A percentile compares a stretch with the other conserved stretches of the same genome.
phyloP scores from a whole-genome alignment of 2,888 invertebrate genomes.

The Eurois occulta region DNA sequence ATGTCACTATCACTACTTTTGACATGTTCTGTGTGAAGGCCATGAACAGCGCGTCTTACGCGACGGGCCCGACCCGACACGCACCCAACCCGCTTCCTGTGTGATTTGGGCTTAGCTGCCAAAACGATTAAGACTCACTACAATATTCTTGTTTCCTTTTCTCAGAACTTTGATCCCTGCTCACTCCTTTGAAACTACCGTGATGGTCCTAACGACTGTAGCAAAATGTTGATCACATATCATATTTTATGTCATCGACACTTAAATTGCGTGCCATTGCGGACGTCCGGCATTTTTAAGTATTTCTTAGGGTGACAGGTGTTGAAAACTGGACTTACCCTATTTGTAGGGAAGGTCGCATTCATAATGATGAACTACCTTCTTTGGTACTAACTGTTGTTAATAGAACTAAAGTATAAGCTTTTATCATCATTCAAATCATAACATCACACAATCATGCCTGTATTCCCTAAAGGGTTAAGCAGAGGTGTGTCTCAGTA shows the following conservation, averaged over 20 bases:
- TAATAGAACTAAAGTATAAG: neutral
- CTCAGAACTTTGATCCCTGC: neutral
- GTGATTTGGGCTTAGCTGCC: too few relatives aligned
- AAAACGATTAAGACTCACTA: too few relatives aligned
- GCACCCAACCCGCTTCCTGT: too few relatives aligned
- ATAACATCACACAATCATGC: neutral
- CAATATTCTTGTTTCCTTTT: neutral
- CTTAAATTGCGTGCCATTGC: constrained; percentile 33
- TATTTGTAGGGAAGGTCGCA: neutral
- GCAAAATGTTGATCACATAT: constrained; percentile 23
- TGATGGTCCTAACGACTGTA: neutral
- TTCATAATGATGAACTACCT: constrained; percentile 6
- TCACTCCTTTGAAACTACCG: neutral
- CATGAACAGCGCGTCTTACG: too few relatives aligned
- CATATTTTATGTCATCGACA: constrained; percentile 32
- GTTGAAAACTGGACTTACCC: constrained; percentile 26
- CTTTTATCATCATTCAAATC: neutral
- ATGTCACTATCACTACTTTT: too few relatives aligned
- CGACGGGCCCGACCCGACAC: too few relatives aligned
- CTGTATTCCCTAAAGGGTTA: neutral
- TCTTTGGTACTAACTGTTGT: neutral
- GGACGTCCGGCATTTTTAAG: constrained; percentile 39
- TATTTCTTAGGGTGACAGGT: constrained; percentile 52
- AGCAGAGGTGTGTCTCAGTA: neutral
- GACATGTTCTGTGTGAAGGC: too few relatives aligned